These are phyloP conservation scores for Calonectris borealis DNA, from an alignment of 2,113 vertebrate genomes.

Conservation along the genomic window DNA sequence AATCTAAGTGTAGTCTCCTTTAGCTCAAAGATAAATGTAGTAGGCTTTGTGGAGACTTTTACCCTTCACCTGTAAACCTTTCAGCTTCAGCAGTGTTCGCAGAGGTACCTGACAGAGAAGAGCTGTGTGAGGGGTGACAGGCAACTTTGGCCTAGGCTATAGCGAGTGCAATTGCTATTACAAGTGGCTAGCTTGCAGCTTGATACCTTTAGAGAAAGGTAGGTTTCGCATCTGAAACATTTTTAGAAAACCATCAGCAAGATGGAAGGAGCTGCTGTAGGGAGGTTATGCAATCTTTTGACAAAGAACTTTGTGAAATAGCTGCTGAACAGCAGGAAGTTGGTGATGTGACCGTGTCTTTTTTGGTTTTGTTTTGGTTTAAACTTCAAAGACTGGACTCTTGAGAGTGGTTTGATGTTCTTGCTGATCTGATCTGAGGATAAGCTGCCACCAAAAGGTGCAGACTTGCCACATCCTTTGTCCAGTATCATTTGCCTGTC, in stretches of 20 bases:
- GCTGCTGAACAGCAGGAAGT: not conserved
- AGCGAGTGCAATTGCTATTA: not conserved
- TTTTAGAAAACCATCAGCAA: not conserved
- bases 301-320: not conserved
- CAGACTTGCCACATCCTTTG: not conserved
- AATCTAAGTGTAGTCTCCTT: not conserved
- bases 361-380: not conserved
- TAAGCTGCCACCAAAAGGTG: not conserved
- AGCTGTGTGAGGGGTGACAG: not conserved
- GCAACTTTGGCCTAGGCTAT: not conserved
- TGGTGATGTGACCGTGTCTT: not conserved
- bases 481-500: not conserved
- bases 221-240: not conserved
- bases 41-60: not conserved
- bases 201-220: not conserved
- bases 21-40: not conserved
- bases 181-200: not conserved
- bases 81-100: not conserved
- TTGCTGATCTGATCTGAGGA: not conserved
- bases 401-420: not conserved
- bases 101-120: not conserved
- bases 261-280: not conserved
- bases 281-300: not conserved
- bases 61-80: not conserved
- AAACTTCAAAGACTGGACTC: not conserved